Evolutionary conservation across 1,140 invertebrate species (phyloP), one percentile per base, ranked within the genome.

Genomic region (Eciton burchellii): DNA sequence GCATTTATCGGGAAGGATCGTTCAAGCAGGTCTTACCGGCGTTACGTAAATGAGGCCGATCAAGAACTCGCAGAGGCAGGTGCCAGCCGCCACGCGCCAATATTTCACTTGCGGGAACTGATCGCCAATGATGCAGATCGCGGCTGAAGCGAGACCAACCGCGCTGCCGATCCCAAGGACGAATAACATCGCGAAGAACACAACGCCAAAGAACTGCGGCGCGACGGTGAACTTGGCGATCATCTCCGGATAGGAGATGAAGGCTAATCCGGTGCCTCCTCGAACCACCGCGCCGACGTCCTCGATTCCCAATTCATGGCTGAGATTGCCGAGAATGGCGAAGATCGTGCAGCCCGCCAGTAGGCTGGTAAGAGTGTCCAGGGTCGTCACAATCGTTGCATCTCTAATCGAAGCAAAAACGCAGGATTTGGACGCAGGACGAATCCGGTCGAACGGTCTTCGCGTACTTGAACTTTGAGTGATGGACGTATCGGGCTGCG

Each of bases 271-370:
- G 63, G 95, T 94, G 12, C 96, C 96, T 1, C 95, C 95, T 72
- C 95, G 94, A 0, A 96, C 95, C 0, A 97, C 95, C 41, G 92
- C 89, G 9, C 92, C 88, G 16, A 96, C 92, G 14, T 92, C 90
- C 14, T 93, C 92, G n/a, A 94, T 93, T 4, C 94, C 94, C 8
- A 96, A 93, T 87, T 96, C 95, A 82, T 95, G 93, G 0, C 96
- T 96, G 63, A 97, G 91, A 89, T 97, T 96, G 0, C 97, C 97
- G 21, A 98, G 93, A 71, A 98, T 97, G 0, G 97, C 97, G 90
- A 98, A 98, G 74, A 98, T 98, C 4, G 98, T 98, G 71, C 97
- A 96, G 0, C 97, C 98, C 12, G 98, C 97, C 43, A 98, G 92
- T 6, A 98, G 93, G 86, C 97, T 98, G 0, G 98, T 98, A n/a